Percentiles rank a stretch among this genome's conserved stretches.
Evolutionary conservation across 2,113 vertebrate species (phyloP).

Genomic region (Danionella cerebrum): DNA sequence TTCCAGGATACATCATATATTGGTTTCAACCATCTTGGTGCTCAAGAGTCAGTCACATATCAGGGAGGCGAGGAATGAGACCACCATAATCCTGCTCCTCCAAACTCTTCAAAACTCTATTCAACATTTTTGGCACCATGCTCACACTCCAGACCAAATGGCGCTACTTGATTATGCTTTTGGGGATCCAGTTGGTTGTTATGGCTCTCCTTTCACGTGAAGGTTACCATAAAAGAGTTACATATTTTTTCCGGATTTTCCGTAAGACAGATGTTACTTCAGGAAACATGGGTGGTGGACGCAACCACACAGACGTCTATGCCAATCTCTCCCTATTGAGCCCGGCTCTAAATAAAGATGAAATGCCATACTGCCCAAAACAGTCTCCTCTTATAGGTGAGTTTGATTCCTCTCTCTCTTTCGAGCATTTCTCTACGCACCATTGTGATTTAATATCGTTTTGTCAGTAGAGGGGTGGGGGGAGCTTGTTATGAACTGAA

Average conservation of each 20-base stretch:
- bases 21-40: not conserved
- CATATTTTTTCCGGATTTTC: constrained; percentile 68
- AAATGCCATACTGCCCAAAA: constrained; percentile 62
- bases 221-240: constrained; percentile 62
- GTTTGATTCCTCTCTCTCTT: constrained; percentile 22
- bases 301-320: constrained; percentile 63
- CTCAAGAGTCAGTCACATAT: not conserved
- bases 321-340: constrained; percentile 61
- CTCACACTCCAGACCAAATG: constrained; percentile 60
- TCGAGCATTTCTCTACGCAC: too few species aligned
- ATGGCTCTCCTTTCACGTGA: constrained; percentile 69
- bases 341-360: constrained; percentile 38
- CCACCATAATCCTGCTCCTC: not conserved
- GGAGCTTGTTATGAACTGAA: too few species aligned
- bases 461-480: too few species aligned
- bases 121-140: constrained; percentile 32
- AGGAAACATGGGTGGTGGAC: not conserved
- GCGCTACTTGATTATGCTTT: constrained; percentile 66
- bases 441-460: too few species aligned
- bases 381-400: constrained; percentile 65
- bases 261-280: constrained; percentile 43
- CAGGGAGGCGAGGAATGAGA: constrained; percentile 17
- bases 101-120: not conserved
- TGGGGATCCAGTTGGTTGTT: constrained; percentile 70
- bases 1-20: not conserved